A percentile compares a stretch with the other conserved stretches of the same genome.
Evolutionary conservation across 2,888 invertebrate genomes (phyloP).

Genomic region (Zaprionus lineosus): DNA sequence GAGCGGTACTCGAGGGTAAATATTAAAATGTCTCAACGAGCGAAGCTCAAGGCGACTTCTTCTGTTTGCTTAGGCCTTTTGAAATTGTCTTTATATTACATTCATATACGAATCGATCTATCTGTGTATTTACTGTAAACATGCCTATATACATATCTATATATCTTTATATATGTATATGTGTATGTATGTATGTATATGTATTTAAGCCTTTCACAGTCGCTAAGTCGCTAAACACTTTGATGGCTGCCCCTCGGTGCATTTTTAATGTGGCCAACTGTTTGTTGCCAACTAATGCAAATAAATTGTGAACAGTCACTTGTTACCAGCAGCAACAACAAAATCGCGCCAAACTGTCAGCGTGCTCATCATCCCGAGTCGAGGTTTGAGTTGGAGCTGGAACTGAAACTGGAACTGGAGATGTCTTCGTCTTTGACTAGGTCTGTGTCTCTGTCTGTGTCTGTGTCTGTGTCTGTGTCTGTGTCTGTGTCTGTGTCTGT

Average conservation of each 20-base stretch:
- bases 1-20: slow-evolving; percentile 30
- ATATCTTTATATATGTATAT: not conserved
- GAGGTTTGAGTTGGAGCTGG: no score
- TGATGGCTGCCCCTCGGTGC: slow-evolving; percentile 39
- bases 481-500: no score
- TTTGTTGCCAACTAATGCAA: slow-evolving; percentile 75
- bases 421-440: slow-evolving; percentile 2
- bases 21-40: slow-evolving; percentile 47
- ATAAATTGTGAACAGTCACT: slow-evolving; percentile 69
- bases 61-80: slow-evolving; percentile 63
- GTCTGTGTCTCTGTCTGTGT: not conserved
- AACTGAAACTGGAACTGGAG: slow-evolving; percentile 5
- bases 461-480: slow-evolving; percentile 4
- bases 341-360: slow-evolving; percentile 27
- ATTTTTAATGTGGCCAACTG: slow-evolving; percentile 12
- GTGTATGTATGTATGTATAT: no score
- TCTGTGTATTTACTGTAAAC: slow-evolving; percentile 7
- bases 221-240: slow-evolving; percentile 28
- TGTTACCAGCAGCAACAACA: slow-evolving; percentile 14
- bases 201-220: slow-evolving; percentile 41
- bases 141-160: slow-evolving; percentile 3
- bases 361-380: slow-evolving; percentile 57
- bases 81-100: slow-evolving; percentile 24
- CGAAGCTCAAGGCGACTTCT: slow-evolving; percentile 56
- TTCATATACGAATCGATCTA: slow-evolving; percentile 1